These are phyloP conservation scores for Eriosoma lanigerum DNA, from an alignment of 1,140 invertebrate species.

Conservation along the genomic window DNA sequence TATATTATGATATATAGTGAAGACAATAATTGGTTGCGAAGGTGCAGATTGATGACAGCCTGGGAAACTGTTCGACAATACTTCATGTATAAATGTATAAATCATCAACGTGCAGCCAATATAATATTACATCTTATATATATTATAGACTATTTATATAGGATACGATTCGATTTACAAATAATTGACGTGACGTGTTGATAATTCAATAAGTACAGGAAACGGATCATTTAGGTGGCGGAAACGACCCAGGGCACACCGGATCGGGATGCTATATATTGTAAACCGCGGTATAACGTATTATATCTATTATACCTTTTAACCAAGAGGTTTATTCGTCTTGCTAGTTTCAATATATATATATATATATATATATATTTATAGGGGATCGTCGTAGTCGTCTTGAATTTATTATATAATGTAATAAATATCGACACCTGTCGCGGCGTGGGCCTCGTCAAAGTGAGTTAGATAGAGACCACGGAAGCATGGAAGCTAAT, in stretches of 20 bases:
- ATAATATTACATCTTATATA: not conserved
- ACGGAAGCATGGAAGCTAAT: constrained; percentile 37
- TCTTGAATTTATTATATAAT: not conserved
- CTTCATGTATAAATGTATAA: not conserved
- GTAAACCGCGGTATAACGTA: not conserved
- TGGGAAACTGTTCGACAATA: constrained; percentile 23
- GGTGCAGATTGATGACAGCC: constrained; percentile 9
- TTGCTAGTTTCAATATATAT: too few relatives aligned
- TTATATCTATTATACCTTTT: too few relatives aligned
- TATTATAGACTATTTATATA: not conserved
- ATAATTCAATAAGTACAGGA: constrained; percentile 47
- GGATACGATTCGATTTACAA: not conserved
- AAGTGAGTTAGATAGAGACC: not conserved
- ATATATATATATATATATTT: too few relatives aligned
- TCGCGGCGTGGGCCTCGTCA: constrained; percentile 4
- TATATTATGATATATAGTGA: too few relatives aligned
- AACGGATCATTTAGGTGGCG: constrained; percentile 38
- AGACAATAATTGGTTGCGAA: too few relatives aligned
- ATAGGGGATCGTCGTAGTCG: too few relatives aligned
- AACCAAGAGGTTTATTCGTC: too few relatives aligned
- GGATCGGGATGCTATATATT: not conserved
- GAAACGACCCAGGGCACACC: not conserved
- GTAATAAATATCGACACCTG: constrained; percentile 8
- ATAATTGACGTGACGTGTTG: constrained; percentile 46
- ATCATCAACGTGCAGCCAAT: not conserved